A percentile compares a stretch with the other conserved stretches of the same genome.
phyloP scores from a whole-genome alignment of 2,888 invertebrate genomes.

The Stegophylla sp. region DNA sequence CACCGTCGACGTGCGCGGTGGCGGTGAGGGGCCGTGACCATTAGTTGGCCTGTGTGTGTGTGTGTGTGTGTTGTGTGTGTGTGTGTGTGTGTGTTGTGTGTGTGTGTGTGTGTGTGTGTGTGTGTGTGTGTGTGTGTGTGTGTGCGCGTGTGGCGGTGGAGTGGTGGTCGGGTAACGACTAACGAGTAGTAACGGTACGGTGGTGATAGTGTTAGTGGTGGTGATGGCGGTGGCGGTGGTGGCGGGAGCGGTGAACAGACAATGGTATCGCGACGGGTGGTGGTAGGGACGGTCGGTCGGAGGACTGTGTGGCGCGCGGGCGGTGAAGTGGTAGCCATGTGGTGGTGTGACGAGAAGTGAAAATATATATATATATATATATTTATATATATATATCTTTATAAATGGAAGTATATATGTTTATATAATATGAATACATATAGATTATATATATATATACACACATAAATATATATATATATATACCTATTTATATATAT shows the following conservation, averaged over 20 bases:
- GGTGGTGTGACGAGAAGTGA: not conserved
- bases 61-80: no score
- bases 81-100: no score
- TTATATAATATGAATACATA: not conserved
- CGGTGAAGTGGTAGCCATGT: not conserved
- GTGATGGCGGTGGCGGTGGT: not conserved
- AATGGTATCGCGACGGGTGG: not conserved
- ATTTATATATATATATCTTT: not conserved
- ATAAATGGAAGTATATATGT: not conserved
- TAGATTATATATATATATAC: not conserved
- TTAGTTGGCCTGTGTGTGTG: no score
- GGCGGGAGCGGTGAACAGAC: not conserved
- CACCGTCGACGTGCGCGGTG: not conserved
- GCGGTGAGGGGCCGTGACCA: not conserved
- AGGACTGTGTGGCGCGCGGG: not conserved
- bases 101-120: no score
- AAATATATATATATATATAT: conserved; percentile 14
- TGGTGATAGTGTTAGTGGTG: no score
- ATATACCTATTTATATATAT: conserved; percentile 1
- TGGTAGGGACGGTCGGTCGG: not conserved
- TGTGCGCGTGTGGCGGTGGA: no score
- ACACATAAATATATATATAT: not conserved
- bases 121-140: no score
- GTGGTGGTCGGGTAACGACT: not conserved
- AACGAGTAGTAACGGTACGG: not conserved